These are phyloP conservation scores for Anoplolepis gracilipes DNA, from an alignment of 1,140 invertebrate species.

Conservation along the genomic window DNA sequence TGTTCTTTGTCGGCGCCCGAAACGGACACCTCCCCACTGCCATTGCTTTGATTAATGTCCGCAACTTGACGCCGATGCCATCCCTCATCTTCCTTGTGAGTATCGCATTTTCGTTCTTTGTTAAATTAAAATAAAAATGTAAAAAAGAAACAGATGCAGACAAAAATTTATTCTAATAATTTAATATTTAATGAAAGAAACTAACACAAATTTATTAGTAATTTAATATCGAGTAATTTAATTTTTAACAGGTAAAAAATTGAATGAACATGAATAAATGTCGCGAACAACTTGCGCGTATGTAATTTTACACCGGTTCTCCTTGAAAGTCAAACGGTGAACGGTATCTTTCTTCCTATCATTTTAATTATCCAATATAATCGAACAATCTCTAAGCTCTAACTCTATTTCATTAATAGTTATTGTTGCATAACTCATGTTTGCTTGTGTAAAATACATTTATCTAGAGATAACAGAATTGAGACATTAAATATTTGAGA, in stretches of 20 bases:
- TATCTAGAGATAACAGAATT: neutral
- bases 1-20: constrained; percentile 96
- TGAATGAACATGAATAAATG: constrained; percentile 11
- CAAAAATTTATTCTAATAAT: neutral
- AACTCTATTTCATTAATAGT: neutral
- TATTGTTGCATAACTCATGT: neutral
- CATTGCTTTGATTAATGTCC: constrained; percentile 94
- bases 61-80: constrained; percentile 93
- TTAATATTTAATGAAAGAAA: no score
- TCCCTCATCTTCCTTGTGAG: constrained; percentile 94
- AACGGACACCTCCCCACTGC: constrained; percentile 95
- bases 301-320: neutral
- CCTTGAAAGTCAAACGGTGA: neutral
- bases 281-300: neutral
- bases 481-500: neutral
- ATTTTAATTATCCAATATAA: neutral
- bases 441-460: neutral
- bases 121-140: neutral
- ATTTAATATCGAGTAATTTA: no score
- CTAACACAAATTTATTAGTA: neutral
- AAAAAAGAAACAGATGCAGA: neutral
- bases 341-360: neutral
- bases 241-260: neutral
- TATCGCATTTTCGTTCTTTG: constrained; percentile 31
- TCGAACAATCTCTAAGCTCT: neutral